These are phyloP conservation scores for Trochalopteron elliotii DNA, from an alignment of 2,113 vertebrate species.

Conservation along the genomic window DNA sequence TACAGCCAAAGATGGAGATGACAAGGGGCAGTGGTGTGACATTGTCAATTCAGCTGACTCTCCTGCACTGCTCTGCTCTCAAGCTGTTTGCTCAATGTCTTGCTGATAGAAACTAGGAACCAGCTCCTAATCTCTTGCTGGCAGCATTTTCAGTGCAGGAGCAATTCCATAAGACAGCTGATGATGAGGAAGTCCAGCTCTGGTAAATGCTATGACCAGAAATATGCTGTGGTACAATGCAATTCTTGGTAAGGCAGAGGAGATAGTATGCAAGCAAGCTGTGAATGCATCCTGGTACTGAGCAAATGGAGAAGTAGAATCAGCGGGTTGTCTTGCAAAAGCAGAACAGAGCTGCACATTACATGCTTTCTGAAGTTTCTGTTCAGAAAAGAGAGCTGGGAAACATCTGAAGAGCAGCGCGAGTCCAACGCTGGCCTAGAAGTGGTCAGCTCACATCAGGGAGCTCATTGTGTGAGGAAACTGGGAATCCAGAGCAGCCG, in stretches of 20 bases:
- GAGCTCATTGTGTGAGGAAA: neutral
- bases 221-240: neutral
- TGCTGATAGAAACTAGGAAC: neutral
- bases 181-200: neutral
- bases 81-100: neutral
- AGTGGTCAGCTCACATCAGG: slow-evolving; percentile 24
- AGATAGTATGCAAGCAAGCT: neutral
- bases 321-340: neutral
- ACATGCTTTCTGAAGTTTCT: neutral
- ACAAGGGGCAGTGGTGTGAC: neutral
- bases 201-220: neutral
- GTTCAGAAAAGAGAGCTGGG: neutral
- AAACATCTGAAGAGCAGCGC: neutral
- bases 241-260: neutral
- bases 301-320: neutral
- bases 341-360: neutral
- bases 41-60: neutral
- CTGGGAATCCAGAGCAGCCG: neutral
- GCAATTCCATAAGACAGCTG: neutral
- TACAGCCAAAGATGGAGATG: neutral
- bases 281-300: neutral
- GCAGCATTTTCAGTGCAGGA: neutral
- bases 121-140: neutral
- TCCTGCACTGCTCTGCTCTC: neutral
- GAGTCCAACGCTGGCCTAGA: neutral